Conservation (phyloP, 2,797 vertebrate species). For the Petrocephalus schoutedeni region DNA sequence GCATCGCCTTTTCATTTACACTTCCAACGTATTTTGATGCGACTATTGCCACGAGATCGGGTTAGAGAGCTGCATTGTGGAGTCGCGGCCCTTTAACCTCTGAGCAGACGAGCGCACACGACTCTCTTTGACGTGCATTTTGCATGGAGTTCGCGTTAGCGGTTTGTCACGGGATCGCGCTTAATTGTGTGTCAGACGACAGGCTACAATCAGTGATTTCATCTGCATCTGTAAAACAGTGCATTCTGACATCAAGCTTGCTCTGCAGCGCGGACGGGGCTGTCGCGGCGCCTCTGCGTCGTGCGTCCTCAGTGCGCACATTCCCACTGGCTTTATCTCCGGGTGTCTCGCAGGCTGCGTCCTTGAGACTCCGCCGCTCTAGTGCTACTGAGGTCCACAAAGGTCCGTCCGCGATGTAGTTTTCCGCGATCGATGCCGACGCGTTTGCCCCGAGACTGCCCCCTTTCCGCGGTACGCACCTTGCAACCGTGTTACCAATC, state of each 20-base stretch:
- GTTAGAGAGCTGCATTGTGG: background rate
- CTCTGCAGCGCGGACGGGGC: background rate
- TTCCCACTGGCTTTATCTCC: background rate
- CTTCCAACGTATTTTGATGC: background rate
- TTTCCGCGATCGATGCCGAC: background rate
- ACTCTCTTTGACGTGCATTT: background rate
- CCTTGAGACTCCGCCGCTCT: background rate
- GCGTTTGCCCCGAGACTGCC: background rate
- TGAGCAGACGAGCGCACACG: background rate
- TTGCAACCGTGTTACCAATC: background rate
- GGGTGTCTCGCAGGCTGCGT: background rate
- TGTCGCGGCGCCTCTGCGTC: background rate
- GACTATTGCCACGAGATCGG: background rate
- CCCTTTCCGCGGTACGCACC: background rate
- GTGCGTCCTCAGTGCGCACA: background rate
- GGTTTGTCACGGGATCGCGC: background rate
- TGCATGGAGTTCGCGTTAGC: background rate
- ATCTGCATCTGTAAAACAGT: background rate
- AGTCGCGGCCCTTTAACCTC: background rate
- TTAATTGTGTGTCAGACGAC: background rate
- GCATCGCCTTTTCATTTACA: background rate
- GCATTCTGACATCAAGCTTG: background rate
- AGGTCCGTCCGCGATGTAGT: background rate
- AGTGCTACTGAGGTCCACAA: background rate
- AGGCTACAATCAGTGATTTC: background rate